Conservation (phyloP, 2,797 vertebrate species). For the Enteromius thamalakanensis region DNA sequence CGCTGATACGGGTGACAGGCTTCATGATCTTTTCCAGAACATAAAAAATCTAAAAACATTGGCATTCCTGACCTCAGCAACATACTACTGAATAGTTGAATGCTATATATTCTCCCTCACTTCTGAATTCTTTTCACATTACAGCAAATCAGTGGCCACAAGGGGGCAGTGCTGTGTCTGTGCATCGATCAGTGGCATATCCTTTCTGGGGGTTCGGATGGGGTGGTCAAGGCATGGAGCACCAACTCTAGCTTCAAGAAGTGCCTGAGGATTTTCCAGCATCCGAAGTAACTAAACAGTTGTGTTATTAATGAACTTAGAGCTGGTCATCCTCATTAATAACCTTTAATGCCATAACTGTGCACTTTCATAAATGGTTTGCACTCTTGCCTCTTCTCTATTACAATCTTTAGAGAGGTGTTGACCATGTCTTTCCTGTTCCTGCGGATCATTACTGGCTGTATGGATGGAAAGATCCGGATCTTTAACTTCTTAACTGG, state of each 20-base stretch:
- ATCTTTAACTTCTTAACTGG: conserved; percentile 87
- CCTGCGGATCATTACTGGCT: conserved; percentile 88
- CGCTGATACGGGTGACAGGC: conserved; percentile 81
- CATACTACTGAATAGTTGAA: neutral
- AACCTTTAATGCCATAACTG: neutral
- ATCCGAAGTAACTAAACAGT: conserved; percentile 79
- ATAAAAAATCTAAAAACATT: neutral
- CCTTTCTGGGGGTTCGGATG: conserved; percentile 79
- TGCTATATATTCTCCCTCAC: neutral
- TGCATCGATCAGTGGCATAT: conserved; percentile 86
- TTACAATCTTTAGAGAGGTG: conserved; percentile 79
- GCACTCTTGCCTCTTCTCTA: neutral
- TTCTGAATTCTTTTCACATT: conserved; percentile 11
- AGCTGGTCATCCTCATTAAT: neutral
- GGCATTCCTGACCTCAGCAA: neutral
- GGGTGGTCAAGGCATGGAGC: conserved; percentile 87
- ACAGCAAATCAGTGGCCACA: conserved; percentile 80
- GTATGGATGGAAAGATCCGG: conserved; percentile 86
- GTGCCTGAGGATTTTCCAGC: conserved; percentile 81
- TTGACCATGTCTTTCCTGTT: conserved; percentile 80
- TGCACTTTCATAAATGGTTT: neutral
- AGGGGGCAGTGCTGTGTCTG: conserved; percentile 82
- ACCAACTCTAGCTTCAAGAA: conserved; percentile 72
- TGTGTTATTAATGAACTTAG: neutral
- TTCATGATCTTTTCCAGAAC: neutral